Evolutionary conservation across 1,140 invertebrate genomes (phyloP).

Genomic region (Thalassaphorura encarpata): DNA sequence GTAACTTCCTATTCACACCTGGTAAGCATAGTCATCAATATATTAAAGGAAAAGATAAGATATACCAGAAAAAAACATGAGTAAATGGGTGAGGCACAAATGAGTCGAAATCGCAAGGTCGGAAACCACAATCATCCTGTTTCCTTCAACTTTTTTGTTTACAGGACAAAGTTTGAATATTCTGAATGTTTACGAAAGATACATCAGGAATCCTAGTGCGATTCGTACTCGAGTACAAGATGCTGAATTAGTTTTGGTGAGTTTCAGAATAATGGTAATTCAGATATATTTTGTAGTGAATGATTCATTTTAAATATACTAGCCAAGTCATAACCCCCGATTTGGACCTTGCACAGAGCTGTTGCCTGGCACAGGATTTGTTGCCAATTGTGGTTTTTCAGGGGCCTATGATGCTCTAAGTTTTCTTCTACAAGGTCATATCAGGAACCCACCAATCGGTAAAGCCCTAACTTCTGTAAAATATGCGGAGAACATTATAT

Average conservation of each 20-base stretch:
- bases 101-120: too few species aligned
- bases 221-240: conserved; percentile 23
- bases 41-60: too few species aligned
- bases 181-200: conserved; percentile 16
- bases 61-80: too few species aligned
- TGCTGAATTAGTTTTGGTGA: conserved; percentile 11
- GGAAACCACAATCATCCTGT: not conserved
- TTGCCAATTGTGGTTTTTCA: conserved; percentile 29
- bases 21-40: conserved; percentile 1
- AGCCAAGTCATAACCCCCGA: not conserved
- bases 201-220: conserved; percentile 11
- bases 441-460: not conserved
- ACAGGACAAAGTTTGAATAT: conserved; percentile 18
- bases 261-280: not conserved
- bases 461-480: not conserved
- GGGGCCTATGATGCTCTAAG: conserved; percentile 25
- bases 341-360: conserved; percentile 3
- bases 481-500: too few species aligned
- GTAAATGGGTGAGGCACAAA: too few species aligned
- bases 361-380: conserved; percentile 16
- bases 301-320: not conserved
- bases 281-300: not conserved
- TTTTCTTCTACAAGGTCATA: conserved; percentile 13
- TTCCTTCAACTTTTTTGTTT: not conserved
- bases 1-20: conserved; percentile 19